These are phyloP conservation scores for Porites lutea DNA, from an alignment of 64 coral and sea anemone species.

Conservation along the genomic window DNA sequence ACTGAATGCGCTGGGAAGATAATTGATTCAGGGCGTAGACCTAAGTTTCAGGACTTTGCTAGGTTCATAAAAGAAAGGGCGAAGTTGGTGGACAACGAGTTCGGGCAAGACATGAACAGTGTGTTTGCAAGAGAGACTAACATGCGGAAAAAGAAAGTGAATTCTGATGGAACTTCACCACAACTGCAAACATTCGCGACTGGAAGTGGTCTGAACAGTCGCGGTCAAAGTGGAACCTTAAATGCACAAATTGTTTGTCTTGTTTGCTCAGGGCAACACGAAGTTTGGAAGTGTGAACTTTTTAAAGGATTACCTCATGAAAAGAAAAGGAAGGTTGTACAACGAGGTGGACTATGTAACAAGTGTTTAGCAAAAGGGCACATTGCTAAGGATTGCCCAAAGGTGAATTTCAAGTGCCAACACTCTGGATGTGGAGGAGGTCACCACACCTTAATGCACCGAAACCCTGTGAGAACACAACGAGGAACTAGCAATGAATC, in stretches of 20 bases:
- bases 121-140: neutral
- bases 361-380: conserved; percentile 27
- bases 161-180: neutral
- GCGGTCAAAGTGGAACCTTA: neutral
- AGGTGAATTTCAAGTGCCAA: conserved; percentile 5
- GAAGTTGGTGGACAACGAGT: conserved; percentile 82
- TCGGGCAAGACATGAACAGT: conserved; percentile 52
- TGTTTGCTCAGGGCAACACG: conserved; percentile 31
- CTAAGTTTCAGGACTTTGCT: conserved; percentile 70
- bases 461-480: neutral
- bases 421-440: conserved; percentile 29
- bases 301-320: neutral
- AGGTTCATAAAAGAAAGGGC: conserved; percentile 70
- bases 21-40: conserved; percentile 21
- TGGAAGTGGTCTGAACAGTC: neutral
- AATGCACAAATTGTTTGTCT: conserved; percentile 5
- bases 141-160: neutral
- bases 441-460: conserved; percentile 55
- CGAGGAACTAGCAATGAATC: neutral
- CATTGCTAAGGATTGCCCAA: conserved; percentile 7
- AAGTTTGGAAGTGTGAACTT: conserved; percentile 6
- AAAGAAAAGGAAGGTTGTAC: neutral
- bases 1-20: conserved; percentile 79
- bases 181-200: neutral
- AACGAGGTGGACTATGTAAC: neutral